Evolutionary conservation across 2,888 invertebrate species (phyloP), one percentile per base, ranked within the genome.

Genomic region (Pharmacophagus antenor): DNA sequence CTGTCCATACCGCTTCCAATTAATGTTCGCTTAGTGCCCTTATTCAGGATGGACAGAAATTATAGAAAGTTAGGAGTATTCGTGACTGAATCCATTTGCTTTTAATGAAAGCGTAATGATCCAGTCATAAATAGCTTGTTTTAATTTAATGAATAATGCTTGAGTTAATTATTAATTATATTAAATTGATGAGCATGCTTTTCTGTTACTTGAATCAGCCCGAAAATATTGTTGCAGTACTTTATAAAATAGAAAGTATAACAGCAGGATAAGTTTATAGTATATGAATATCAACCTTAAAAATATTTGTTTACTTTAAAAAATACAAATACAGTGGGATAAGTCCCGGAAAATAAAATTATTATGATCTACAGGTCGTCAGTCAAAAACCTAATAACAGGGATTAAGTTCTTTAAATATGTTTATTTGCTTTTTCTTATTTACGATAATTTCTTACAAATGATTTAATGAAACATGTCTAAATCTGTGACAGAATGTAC

Each of bases 1-100:
- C 59, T 44, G 59, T 55, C 54, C 27, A 44, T 50, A 55, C 49
- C 31, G 49, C 31, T 23, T 27, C 49, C 50, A 59, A 59, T 59
- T 55, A 59, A 55, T 42, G 27, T 37, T 44, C 22, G 21, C 44
- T 59, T 54, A 59, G 49, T 31, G 18, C 44, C 49, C 44, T 59
- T 44, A 18, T 54, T 55, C 27, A 55, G n/a, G 18, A 44, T 54
- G 21, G 50, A 55, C 44, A 59, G 54, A 59, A 44, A 50, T 59
- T 59, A 55, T 53, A 17, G 48, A 2, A 50, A 50, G 50, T 50
- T 55, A 50, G 31, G 23, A 42, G 50, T 49, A 55, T 22, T 59
- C 22, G 18, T 31, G 44, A 25, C 37, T 37, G n/a, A 37, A n/a
- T 2, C n/a, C 37, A 5, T 37, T n/a, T n/a, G n/a, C n/a, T 37